These are phyloP conservation scores for Micronycteris hirsuta DNA, from an alignment of 2,113 vertebrate genomes.

Conservation along the genomic window DNA sequence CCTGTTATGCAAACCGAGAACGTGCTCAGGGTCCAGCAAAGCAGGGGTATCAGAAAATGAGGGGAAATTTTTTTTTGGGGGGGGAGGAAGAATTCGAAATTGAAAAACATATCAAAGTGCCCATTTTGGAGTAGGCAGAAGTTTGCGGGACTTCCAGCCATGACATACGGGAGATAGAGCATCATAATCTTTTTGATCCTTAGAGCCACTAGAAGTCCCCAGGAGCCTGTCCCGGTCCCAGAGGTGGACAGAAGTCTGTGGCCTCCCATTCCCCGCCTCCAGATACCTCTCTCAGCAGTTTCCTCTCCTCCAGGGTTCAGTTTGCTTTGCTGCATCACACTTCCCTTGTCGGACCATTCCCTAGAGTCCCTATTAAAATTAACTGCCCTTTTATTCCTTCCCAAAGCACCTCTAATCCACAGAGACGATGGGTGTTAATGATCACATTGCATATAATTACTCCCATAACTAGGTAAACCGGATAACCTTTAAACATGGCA, in stretches of 20 bases:
- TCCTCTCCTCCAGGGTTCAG: neutral
- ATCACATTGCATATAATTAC: slow-evolving; percentile 19
- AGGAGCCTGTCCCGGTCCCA: neutral
- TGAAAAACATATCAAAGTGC: neutral
- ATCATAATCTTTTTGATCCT: neutral
- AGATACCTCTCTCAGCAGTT: too few species aligned
- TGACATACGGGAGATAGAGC: neutral
- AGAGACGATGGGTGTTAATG: neutral
- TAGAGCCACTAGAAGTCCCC: neutral
- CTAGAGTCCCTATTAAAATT: slow-evolving; percentile 29
- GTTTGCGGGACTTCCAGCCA: neutral
- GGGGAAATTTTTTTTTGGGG: neutral
- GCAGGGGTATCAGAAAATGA: neutral
- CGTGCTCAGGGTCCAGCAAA: neutral
- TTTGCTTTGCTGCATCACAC: neutral
- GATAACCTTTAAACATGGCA: slow-evolving; percentile 11
- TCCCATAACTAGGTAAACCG: slow-evolving; percentile 19
- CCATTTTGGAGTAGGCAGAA: neutral
- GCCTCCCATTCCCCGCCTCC: neutral
- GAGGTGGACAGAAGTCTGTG: neutral
- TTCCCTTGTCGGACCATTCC: neutral
- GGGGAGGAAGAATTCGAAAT: neutral
- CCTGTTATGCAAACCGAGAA: neutral
- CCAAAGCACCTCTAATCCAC: neutral
- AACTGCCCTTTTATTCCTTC: slow-evolving; percentile 3